phyloP scores from a whole-genome alignment of 2,113 vertebrate genomes.

The Ciconia stormi region DNA sequence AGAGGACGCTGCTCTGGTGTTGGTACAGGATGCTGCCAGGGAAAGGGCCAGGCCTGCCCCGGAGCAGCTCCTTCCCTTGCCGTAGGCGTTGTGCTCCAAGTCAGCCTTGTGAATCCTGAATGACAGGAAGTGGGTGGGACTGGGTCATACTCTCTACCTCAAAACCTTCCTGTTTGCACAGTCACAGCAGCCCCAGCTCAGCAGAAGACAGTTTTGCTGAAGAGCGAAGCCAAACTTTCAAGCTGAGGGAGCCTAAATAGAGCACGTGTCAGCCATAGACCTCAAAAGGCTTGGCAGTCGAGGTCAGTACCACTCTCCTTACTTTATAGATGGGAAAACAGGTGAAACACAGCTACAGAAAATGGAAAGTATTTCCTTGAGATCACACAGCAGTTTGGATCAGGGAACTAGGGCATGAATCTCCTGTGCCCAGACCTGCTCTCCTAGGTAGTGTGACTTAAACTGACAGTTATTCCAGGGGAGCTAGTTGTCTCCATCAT shows the following conservation, averaged over 20 bases:
- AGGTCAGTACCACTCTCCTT: slow-evolving; percentile 24
- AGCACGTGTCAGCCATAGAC: background rate
- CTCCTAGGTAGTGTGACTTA: background rate
- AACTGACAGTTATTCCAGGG: background rate
- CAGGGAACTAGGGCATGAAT: background rate
- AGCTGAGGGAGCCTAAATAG: background rate
- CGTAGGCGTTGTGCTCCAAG: rapidly evolving
- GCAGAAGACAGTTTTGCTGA: background rate
- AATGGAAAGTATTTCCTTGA: background rate
- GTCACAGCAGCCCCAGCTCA: background rate
- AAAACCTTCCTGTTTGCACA: background rate
- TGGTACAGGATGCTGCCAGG: background rate
- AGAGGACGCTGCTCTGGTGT: background rate
- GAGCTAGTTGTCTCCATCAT: background rate
- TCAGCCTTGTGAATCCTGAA: background rate
- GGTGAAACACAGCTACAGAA: background rate
- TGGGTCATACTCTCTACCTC: background rate
- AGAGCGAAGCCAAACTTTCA: background rate
- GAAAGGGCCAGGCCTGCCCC: background rate
- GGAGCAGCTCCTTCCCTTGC: background rate
- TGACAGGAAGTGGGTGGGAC: background rate
- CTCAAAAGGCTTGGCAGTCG: background rate
- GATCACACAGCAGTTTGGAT: background rate
- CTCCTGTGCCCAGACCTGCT: background rate
- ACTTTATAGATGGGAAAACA: background rate